These are phyloP conservation scores for Lateolabrax maculatus DNA, from an alignment of 2,797 vertebrate species.

Conservation along the genomic window DNA sequence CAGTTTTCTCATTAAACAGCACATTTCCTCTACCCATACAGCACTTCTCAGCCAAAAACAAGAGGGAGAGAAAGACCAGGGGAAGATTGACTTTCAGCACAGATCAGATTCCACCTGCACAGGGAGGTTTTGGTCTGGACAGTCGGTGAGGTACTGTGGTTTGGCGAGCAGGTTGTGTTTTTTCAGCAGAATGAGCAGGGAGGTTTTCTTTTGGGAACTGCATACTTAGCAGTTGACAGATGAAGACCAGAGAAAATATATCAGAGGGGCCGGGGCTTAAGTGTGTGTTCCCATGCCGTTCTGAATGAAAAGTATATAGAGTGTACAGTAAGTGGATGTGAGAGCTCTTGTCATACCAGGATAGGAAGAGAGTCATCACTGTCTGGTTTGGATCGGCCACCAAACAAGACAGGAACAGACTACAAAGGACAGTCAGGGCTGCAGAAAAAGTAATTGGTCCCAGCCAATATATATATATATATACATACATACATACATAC, in stretches of 20 bases:
- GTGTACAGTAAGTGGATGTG: neutral
- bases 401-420: no score
- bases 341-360: neutral
- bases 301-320: neutral
- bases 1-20: constrained; percentile 37
- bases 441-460: no score
- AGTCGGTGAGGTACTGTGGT: constrained; percentile 9
- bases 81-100: constrained; percentile 31
- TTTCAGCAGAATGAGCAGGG: constrained; percentile 32
- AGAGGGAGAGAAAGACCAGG: constrained; percentile 24
- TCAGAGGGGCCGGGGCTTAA: neutral
- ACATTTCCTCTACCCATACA: constrained; percentile 24
- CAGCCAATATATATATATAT: no score
- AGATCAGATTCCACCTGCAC: constrained; percentile 61
- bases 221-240: neutral
- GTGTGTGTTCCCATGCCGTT: neutral
- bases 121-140: constrained; percentile 22
- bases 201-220: constrained; percentile 33
- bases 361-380: no score
- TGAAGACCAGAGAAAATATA: neutral
- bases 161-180: constrained; percentile 41
- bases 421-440: no score
- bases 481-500: no score
- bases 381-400: no score
- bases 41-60: constrained; percentile 39